Evolutionary conservation across 2,888 invertebrate genomes (phyloP).

Genomic region (Nomada hirtipes): DNA sequence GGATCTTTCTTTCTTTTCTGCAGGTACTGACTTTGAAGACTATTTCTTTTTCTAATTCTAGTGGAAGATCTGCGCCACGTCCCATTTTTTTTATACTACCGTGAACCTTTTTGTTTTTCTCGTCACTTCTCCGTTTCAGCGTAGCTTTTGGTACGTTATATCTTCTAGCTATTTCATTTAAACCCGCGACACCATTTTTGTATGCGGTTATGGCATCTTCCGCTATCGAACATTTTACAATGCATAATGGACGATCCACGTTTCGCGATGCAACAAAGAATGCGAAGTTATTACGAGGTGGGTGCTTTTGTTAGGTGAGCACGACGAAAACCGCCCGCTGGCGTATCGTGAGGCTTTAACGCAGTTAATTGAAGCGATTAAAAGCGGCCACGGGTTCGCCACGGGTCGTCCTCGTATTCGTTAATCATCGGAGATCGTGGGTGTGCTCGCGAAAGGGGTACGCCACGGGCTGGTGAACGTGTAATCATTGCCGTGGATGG

Average conservation of each 20-base stretch:
- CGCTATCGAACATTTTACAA: neutral
- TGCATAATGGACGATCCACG: neutral
- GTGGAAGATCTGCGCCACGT: too few species aligned
- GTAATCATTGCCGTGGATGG: constrained; percentile 43
- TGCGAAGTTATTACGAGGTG: constrained; percentile 8
- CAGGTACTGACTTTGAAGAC: too few species aligned
- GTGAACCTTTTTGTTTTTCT: too few species aligned
- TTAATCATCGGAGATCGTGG: constrained; percentile 64
- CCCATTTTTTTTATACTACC: too few species aligned
- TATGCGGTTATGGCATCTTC: too few species aligned
- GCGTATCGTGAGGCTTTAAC: constrained; percentile 45
- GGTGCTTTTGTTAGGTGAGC: constrained; percentile 39
- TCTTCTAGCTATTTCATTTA: too few species aligned
- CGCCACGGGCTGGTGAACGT: constrained; percentile 20
- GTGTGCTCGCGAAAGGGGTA: constrained; percentile 24
- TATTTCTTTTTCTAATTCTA: too few species aligned
- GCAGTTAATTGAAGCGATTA: constrained; percentile 73
- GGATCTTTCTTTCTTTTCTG: too few species aligned
- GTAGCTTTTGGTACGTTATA: too few species aligned
- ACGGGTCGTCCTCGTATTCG: constrained; percentile 57
- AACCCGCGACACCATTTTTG: too few species aligned
- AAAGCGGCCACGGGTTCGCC: constrained; percentile 66
- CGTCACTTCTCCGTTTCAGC: too few species aligned
- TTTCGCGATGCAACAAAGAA: constrained; percentile 14
- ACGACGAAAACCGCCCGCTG: constrained; percentile 32